A percentile compares a stretch with the other conserved stretches of the same genome.
These are phyloP conservation scores for Eledone cirrhosa DNA, from an alignment of 2,888 invertebrate genomes.

Conservation along the genomic window DNA sequence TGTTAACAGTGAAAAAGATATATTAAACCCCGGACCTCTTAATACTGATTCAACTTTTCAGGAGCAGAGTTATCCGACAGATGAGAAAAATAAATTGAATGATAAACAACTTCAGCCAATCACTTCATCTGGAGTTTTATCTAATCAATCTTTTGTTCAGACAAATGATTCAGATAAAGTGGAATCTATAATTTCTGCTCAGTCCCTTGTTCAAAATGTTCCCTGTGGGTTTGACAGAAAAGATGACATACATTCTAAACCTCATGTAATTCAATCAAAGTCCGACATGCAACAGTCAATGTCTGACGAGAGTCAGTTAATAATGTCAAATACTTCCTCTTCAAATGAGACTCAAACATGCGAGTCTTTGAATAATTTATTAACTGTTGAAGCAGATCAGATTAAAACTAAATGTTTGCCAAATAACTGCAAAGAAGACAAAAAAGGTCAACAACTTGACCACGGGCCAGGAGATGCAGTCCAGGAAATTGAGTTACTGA, in stretches of 20 bases:
- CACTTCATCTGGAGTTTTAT: no score
- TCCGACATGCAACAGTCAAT: not conserved
- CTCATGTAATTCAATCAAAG: not conserved
- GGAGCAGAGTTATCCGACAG: constrained; percentile 9
- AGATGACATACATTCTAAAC: not conserved
- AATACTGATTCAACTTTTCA: not conserved
- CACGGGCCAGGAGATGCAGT: constrained; percentile 15
- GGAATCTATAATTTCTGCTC: not conserved
- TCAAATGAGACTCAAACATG: not conserved
- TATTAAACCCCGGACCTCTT: not conserved
- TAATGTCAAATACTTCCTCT: not conserved
- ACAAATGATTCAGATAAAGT: not conserved
- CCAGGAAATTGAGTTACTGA: constrained; percentile 14
- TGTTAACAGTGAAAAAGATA: no score
- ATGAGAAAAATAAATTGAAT: constrained; percentile 2
- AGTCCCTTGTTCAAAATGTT: not conserved
- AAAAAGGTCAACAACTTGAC: not conserved
- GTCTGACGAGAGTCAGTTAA: not conserved
- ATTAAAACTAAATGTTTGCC: constrained; percentile 13
- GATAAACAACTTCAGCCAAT: not conserved
- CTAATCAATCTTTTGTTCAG: not conserved
- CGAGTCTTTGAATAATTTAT: not conserved
- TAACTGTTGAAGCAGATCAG: constrained; percentile 1
- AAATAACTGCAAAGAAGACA: not conserved
- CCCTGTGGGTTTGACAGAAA: constrained; percentile 14